phyloP scores from a whole-genome alignment of 2,888 invertebrate genomes.

The Lithophane ornitopus region DNA sequence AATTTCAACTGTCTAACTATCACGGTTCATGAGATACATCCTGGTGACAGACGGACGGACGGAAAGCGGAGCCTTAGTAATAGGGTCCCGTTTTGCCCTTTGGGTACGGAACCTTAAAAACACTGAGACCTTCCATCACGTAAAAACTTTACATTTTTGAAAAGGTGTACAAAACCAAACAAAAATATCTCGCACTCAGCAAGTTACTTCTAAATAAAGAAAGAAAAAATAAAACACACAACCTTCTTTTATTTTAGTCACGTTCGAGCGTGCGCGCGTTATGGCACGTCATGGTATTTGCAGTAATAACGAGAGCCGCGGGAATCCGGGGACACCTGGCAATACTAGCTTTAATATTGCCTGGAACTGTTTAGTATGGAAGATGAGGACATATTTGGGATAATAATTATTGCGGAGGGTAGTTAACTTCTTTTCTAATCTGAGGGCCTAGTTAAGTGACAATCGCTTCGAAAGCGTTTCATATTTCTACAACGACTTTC shows the following conservation, averaged over 20 bases:
- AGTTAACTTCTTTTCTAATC: neutral
- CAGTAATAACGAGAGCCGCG: constrained; percentile 43
- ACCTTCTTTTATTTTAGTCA: neutral
- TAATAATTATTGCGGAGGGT: neutral
- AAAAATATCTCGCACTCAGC: neutral
- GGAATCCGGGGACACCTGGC: constrained; percentile 19
- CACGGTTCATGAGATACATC: no score
- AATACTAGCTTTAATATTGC: constrained; percentile 5
- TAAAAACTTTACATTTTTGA: neutral
- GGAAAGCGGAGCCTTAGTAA: no score
- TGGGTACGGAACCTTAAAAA: no score
- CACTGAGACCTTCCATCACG: neutral
- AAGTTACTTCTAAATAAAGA: constrained; percentile 13
- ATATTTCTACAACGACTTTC: no score
- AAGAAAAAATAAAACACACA: constrained; percentile 1
- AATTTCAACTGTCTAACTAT: no score
- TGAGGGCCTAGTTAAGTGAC: no score
- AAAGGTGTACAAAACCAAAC: neutral
- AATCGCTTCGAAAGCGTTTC: no score
- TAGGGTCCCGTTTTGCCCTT: no score
- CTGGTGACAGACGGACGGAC: no score
- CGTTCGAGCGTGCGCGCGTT: constrained; percentile 13
- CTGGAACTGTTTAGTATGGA: neutral
- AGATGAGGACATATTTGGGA: neutral
- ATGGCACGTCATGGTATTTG: constrained; percentile 37